phyloP scores from a whole-genome alignment of 1,140 invertebrate species.

The Caenorhabditis tropicalis region DNA sequence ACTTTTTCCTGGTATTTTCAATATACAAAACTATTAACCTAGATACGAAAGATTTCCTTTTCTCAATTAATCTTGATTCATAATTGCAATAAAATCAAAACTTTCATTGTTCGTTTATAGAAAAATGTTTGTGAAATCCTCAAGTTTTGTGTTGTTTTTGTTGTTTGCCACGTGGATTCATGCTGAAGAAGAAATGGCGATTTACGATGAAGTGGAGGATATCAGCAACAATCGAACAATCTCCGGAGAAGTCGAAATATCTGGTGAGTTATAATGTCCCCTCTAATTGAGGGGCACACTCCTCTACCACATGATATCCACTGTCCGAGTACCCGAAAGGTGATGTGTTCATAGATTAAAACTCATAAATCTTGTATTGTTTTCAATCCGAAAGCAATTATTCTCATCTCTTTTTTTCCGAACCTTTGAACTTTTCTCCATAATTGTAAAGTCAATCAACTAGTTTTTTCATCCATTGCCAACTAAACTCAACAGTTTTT shows the following conservation, averaged over 20 bases:
- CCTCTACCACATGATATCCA: no score
- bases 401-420: not conserved
- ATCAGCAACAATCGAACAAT: not conserved
- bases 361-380: not conserved
- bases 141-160: not conserved
- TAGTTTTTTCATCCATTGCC: not conserved
- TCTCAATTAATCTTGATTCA: not conserved
- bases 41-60: not conserved
- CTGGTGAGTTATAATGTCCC: not conserved
- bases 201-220: conserved; percentile 16
- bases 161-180: not conserved
- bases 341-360: not conserved
- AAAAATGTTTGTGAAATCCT: not conserved
- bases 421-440: not conserved
- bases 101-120: not conserved
- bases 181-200: not conserved
- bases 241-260: conserved; percentile 4
- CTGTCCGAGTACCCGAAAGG: no score
- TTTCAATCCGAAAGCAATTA: not conserved
- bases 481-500: not conserved
- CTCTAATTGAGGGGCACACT: not conserved
- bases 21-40: not conserved
- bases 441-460: not conserved
- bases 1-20: not conserved
- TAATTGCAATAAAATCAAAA: not conserved